phyloP scores from a whole-genome alignment of 2,888 invertebrate genomes.

The Dasypogon diadema region DNA sequence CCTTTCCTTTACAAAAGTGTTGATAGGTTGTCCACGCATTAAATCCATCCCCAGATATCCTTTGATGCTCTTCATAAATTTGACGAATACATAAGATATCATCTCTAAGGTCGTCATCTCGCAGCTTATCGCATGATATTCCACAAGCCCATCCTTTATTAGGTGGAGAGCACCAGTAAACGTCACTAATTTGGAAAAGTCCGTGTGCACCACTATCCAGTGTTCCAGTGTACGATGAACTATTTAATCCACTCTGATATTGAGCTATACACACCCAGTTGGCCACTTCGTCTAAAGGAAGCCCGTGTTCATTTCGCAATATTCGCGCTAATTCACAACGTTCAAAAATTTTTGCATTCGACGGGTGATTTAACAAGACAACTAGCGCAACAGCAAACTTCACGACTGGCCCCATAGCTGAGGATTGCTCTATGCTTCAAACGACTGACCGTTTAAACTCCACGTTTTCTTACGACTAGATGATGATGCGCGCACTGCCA shows the following conservation, averaged over 20 bases:
- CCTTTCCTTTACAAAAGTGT: conserved; percentile 62
- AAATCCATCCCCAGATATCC: conserved; percentile 78
- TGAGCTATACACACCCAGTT: conserved; percentile 80
- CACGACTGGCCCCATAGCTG: neutral
- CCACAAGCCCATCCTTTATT: conserved; percentile 74
- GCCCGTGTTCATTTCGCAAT: conserved; percentile 71
- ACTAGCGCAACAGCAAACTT: neutral
- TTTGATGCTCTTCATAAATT: conserved; percentile 76
- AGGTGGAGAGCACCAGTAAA: conserved; percentile 76
- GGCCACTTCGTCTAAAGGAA: conserved; percentile 70
- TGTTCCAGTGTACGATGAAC: conserved; percentile 72
- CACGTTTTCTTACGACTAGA: neutral
- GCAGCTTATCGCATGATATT: conserved; percentile 73
- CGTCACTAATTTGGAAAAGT: conserved; percentile 79
- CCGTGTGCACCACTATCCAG: conserved; percentile 76
- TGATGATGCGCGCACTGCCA: conserved; percentile 18
- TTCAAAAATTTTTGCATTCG: conserved; percentile 71
- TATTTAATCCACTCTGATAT: conserved; percentile 76
- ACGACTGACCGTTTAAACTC: neutral
- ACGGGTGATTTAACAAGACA: neutral
- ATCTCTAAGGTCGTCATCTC: conserved; percentile 78
- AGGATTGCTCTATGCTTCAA: neutral
- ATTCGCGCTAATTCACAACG: conserved; percentile 79
- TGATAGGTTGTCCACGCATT: conserved; percentile 68
- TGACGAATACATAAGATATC: conserved; percentile 76